phyloP scores from a whole-genome alignment of 2,797 vertebrate species.

The Chelidonichthys spinosus region DNA sequence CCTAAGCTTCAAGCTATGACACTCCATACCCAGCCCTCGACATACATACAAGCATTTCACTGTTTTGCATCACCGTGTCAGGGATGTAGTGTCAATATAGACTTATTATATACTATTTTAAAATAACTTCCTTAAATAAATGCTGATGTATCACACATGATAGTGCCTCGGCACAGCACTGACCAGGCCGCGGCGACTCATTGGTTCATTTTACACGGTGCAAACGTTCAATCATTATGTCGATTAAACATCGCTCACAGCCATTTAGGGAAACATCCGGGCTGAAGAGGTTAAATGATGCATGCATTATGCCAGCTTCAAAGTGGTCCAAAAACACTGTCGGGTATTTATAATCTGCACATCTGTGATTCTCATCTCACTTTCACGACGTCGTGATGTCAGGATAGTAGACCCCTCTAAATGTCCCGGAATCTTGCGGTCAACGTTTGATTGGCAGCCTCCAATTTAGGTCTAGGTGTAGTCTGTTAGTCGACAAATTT shows the following conservation, averaged over 20 bases:
- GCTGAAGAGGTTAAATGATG: background rate
- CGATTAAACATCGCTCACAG: background rate
- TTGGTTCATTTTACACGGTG: background rate
- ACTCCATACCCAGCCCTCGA: background rate
- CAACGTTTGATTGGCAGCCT: background rate
- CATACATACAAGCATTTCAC: too few species aligned
- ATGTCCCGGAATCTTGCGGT: background rate
- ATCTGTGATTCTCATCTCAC: background rate
- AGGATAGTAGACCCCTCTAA: background rate
- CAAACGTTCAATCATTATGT: background rate
- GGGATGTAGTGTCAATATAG: background rate
- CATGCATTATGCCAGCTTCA: background rate
- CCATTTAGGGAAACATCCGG: background rate
- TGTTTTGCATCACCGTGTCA: background rate
- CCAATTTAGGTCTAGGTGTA: background rate
- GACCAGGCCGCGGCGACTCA: background rate
- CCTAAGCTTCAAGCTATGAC: background rate
- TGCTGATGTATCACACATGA: too few species aligned
- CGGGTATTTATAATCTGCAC: background rate
- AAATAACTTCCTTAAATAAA: too few species aligned
- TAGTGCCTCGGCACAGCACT: too few species aligned
- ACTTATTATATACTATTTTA: background rate
- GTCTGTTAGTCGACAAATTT: background rate
- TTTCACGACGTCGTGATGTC: constrained; percentile 4
- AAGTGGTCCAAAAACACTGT: background rate